Percentiles rank a stretch among this genome's conserved stretches.
Conservation (phyloP, 2,888 invertebrate species). For the Protodeltote pygarga region DNA sequence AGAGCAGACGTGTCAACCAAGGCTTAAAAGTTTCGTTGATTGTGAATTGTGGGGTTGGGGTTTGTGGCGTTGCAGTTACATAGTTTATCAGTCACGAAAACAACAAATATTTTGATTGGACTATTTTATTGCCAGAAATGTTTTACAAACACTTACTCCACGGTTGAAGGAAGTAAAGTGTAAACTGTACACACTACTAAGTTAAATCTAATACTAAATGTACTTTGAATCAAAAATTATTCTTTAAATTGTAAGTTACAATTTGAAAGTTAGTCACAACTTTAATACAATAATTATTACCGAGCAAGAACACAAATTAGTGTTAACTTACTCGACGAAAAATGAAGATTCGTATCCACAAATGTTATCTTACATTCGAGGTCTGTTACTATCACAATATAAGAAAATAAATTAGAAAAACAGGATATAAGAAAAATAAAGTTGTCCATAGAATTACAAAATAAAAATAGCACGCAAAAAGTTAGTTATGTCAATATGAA, state of each 20-base stretch:
- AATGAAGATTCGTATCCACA: constrained; percentile 77
- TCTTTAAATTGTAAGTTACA: constrained; percentile 61
- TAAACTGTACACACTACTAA: constrained; percentile 82
- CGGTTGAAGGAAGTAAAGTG: constrained; percentile 68
- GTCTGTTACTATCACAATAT: constrained; percentile 82
- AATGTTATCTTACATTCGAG: constrained; percentile 79
- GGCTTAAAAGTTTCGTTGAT: no score
- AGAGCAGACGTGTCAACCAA: no score
- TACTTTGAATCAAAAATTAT: constrained; percentile 74
- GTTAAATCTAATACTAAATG: constrained; percentile 79
- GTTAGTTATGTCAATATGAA: constrained; percentile 81
- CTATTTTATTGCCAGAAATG: constrained; percentile 87
- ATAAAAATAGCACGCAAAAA: constrained; percentile 79
- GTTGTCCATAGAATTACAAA: constrained; percentile 75
- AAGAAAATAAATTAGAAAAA: constrained; percentile 84
- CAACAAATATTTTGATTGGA: constrained; percentile 70
- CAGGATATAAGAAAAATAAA: constrained; percentile 76
- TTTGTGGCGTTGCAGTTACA: no score
- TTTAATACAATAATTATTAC: constrained; percentile 58
- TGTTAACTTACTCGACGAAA: constrained; percentile 64
- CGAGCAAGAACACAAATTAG: constrained; percentile 71
- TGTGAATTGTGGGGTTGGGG: no score
- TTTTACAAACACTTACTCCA: constrained; percentile 83
- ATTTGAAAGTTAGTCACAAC: constrained; percentile 76
- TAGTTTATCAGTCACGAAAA: no score